Conservation (phyloP, 2,797 vertebrate genomes). For the Hypotaenidia okinawae region DNA sequence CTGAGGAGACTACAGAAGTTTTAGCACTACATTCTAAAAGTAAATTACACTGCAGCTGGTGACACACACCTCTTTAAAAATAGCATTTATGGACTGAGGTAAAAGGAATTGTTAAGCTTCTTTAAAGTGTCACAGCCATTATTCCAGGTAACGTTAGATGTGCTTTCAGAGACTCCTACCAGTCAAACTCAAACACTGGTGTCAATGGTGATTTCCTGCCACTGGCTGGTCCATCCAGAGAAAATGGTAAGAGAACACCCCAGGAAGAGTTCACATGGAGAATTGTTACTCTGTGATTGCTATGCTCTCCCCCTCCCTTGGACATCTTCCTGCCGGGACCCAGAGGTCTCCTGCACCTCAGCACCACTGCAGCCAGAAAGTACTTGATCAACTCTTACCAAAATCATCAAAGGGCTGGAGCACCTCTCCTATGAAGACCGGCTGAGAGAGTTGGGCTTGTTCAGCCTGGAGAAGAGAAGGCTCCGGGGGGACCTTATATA, state of each 20-base stretch:
- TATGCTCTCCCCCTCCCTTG: background rate
- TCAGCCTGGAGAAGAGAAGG: too few species aligned
- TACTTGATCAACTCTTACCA: background rate
- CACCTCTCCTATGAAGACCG: too few species aligned
- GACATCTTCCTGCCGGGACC: background rate
- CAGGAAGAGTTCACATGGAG: background rate
- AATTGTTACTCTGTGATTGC: background rate
- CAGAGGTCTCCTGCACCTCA: background rate
- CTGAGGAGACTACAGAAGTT: background rate
- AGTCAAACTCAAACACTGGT: background rate
- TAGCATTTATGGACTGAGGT: background rate
- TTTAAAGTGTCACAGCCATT: background rate
- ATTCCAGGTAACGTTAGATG: background rate
- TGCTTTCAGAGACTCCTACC: background rate
- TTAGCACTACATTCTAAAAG: background rate
- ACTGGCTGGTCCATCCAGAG: background rate
- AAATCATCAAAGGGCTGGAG: too few species aligned
- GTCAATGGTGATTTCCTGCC: background rate
- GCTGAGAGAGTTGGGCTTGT: too few species aligned
- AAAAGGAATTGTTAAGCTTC: background rate
- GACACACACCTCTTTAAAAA: background rate
- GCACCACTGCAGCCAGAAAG: background rate
- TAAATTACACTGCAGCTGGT: background rate
- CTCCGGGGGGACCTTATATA: too few species aligned
- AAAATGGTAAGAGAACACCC: background rate